These are phyloP conservation scores for Catocala fraxini DNA, from an alignment of 2,888 invertebrate genomes.

Conservation along the genomic window DNA sequence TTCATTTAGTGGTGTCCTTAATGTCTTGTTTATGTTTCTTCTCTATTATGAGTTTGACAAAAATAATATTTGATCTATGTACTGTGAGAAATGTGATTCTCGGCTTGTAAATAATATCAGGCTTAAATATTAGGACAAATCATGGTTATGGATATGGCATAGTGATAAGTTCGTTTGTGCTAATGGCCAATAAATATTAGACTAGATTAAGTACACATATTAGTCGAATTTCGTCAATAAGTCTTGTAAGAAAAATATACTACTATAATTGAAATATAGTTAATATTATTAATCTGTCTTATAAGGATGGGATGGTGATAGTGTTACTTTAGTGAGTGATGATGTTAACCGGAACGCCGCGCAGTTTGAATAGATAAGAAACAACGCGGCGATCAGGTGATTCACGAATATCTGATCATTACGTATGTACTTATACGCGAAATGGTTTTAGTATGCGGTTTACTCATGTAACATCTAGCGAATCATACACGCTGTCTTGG, in stretches of 20 bases:
- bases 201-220: slow-evolving; percentile 32
- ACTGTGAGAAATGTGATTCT: slow-evolving; percentile 30
- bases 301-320: background rate
- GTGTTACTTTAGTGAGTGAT: too few relatives aligned
- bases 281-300: background rate
- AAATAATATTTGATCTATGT: slow-evolving; percentile 50
- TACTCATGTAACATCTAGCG: too few relatives aligned
- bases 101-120: slow-evolving; percentile 30
- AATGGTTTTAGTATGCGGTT: too few relatives aligned
- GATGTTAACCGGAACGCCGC: too few relatives aligned
- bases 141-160: slow-evolving; percentile 28
- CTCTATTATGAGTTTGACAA: slow-evolving; percentile 50
- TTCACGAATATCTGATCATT: too few relatives aligned
- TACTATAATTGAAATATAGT: slow-evolving; percentile 12
- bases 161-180: slow-evolving; percentile 34
- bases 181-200: slow-evolving; percentile 36
- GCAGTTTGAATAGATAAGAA: too few relatives aligned
- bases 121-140: slow-evolving; percentile 34
- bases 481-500: too few relatives aligned
- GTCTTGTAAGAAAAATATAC: slow-evolving; percentile 22
- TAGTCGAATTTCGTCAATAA: slow-evolving; percentile 25
- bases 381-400: too few relatives aligned
- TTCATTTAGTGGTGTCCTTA: slow-evolving; percentile 70
- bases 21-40: slow-evolving; percentile 72
- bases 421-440: too few relatives aligned